Conservation (phyloP, 2,797 vertebrate species). For the Chelonia mydas region DNA sequence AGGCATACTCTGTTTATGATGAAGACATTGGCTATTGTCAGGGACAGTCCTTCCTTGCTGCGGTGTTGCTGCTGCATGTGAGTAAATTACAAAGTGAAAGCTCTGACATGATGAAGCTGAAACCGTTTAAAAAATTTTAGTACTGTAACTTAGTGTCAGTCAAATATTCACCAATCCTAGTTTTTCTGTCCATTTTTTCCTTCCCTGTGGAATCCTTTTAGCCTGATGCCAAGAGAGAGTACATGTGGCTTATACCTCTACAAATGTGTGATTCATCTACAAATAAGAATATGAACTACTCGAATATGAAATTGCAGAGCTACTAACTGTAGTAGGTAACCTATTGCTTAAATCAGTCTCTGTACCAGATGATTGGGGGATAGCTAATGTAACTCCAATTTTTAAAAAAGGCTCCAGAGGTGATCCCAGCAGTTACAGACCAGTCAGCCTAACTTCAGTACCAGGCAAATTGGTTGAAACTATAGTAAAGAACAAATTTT, state of each 20-base stretch:
- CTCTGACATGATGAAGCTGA: neutral
- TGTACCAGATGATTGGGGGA: neutral
- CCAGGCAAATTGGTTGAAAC: neutral
- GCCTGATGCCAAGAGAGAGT: conserved; percentile 38
- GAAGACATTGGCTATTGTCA: conserved; percentile 98
- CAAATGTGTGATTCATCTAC: conserved; percentile 14
- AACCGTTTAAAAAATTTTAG: conserved; percentile 25
- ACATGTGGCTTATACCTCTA: conserved; percentile 14
- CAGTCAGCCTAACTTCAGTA: neutral
- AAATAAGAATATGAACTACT: neutral
- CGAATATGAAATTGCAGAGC: neutral
- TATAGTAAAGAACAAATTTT: neutral
- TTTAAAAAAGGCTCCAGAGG: neutral
- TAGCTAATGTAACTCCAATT: neutral
- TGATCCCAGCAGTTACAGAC: neutral
- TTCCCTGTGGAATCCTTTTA: conserved; percentile 3
- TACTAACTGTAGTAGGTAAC: neutral
- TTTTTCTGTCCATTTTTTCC: conserved; percentile 47
- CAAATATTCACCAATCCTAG: conserved; percentile 32
- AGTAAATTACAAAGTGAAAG: conserved; percentile 81
- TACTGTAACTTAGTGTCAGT: conserved; percentile 28
- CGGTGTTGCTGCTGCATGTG: conserved; percentile 95
- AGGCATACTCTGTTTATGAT: conserved; percentile 98
- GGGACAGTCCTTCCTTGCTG: conserved; percentile 97
- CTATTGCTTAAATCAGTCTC: neutral